Evolutionary conservation across 37 sponge, comb jelly and placozoan species (phyloP).

Genomic region (Ephydatia muelleri): DNA sequence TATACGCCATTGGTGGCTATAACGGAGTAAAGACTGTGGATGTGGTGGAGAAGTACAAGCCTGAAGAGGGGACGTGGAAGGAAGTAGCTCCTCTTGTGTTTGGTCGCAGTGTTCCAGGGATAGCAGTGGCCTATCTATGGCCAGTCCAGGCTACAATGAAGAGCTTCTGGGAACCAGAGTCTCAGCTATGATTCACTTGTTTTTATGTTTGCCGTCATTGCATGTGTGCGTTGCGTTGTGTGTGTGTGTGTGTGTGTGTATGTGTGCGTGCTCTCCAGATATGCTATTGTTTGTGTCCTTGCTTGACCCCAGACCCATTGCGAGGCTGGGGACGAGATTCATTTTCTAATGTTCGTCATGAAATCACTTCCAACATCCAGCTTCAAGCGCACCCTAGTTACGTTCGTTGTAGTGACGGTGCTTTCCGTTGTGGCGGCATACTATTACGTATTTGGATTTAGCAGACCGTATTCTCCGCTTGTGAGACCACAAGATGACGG

Average conservation of each 20-base stretch:
- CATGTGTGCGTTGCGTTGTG: not conserved
- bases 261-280: no score
- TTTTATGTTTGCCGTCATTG: not conserved
- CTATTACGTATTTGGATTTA: no score
- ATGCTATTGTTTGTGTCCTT: no score
- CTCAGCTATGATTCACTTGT: conserved; percentile 25
- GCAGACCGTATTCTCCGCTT: no score
- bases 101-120: conserved; percentile 88
- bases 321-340: no score
- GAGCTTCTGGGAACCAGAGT: conserved; percentile 75
- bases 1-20: conserved; percentile 92
- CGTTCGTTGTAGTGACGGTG: no score
- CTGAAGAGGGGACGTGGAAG: conserved; percentile 77
- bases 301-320: no score
- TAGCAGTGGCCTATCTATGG: conserved; percentile 87
- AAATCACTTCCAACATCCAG: no score
- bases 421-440: no score
- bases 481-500: no score
- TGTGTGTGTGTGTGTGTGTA: conserved; percentile 15
- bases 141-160: conserved; percentile 78
- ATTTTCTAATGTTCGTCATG: no score
- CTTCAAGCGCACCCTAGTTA: no score
- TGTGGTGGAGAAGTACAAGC: conserved; percentile 86
- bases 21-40: conserved; percentile 92
- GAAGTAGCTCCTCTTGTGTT: conserved; percentile 74